Percentiles rank a stretch among this genome's conserved stretches.
Conservation (phyloP, 2,888 invertebrate species). For the Eupithecia exiguata region DNA sequence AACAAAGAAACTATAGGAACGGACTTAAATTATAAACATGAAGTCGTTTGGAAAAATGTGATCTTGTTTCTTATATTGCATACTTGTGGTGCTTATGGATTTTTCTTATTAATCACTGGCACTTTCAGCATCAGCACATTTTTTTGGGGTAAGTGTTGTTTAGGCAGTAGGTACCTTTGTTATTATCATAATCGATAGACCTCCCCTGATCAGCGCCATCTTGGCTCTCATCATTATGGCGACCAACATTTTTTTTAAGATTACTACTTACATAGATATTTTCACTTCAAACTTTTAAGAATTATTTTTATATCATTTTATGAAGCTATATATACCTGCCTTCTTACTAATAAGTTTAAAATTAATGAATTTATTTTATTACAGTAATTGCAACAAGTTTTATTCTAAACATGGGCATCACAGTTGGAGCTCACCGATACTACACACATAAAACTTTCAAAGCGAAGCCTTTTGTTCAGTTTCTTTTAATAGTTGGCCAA, state of each 20-base stretch:
- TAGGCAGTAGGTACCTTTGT: background rate
- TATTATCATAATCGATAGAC: background rate
- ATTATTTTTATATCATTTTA: too few relatives aligned
- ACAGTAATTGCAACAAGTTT: constrained; percentile 36
- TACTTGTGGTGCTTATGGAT: constrained; percentile 12
- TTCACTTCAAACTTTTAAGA: too few relatives aligned
- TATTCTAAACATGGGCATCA: constrained; percentile 85
- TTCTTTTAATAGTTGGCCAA: constrained; percentile 86
- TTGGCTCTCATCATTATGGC: too few relatives aligned
- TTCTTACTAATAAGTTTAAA: too few relatives aligned
- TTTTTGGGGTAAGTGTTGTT: constrained; percentile 7
- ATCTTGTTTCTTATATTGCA: constrained; percentile 3
- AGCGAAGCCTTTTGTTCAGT: constrained; percentile 85
- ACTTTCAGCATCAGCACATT: background rate
- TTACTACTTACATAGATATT: too few relatives aligned
- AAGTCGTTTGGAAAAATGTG: constrained; percentile 13
- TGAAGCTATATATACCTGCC: too few relatives aligned
- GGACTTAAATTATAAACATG: constrained; percentile 5
- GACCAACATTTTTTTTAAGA: too few relatives aligned
- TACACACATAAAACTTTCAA: constrained; percentile 92
- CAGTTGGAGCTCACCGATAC: constrained; percentile 92
- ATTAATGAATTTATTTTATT: constrained; percentile 31
- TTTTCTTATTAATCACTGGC: background rate
- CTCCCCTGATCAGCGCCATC: background rate
- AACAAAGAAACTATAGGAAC: constrained; percentile 4